Conservation (phyloP, 1,140 invertebrate species). For the Riptortus pedestris region DNA sequence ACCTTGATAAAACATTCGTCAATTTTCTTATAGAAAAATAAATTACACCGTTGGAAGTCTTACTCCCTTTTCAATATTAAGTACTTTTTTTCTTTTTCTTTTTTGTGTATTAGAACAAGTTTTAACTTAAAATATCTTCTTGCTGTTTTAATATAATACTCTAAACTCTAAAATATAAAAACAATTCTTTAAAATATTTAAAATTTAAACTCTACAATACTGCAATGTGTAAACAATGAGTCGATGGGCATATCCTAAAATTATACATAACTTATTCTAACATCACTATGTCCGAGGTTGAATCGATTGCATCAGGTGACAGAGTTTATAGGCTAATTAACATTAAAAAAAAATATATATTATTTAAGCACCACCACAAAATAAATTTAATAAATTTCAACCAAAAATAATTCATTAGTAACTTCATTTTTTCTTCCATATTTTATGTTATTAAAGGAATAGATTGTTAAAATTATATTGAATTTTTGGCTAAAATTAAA, state of each 20-base stretch:
- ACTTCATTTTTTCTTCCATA: no score
- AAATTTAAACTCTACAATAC: constrained; percentile 15
- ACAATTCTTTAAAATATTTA: constrained; percentile 17
- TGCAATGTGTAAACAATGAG: constrained; percentile 15
- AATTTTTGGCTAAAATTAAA: no score
- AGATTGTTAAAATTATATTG: no score
- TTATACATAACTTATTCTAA: constrained; percentile 13
- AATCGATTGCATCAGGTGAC: constrained; percentile 7
- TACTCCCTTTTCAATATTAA: constrained; percentile 14
- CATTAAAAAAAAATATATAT: no score
- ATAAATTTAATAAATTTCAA: no score
- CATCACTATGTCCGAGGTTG: constrained; percentile 4
- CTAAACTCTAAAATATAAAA: constrained; percentile 13
- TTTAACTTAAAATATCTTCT: constrained; percentile 13
- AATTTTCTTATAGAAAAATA: constrained; percentile 18
- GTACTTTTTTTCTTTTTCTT: constrained; percentile 5
- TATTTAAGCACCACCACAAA: no score
- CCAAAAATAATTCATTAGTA: no score
- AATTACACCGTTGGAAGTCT: constrained; percentile 18
- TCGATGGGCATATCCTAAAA: constrained; percentile 9
- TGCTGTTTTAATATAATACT: not conserved
- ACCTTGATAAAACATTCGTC: constrained; percentile 14
- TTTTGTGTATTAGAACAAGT: constrained; percentile 10
- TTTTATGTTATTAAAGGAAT: no score
- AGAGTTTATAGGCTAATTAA: no score